These are phyloP conservation scores for Samia ricini DNA, from an alignment of 1,140 invertebrate genomes.

Conservation along the genomic window DNA sequence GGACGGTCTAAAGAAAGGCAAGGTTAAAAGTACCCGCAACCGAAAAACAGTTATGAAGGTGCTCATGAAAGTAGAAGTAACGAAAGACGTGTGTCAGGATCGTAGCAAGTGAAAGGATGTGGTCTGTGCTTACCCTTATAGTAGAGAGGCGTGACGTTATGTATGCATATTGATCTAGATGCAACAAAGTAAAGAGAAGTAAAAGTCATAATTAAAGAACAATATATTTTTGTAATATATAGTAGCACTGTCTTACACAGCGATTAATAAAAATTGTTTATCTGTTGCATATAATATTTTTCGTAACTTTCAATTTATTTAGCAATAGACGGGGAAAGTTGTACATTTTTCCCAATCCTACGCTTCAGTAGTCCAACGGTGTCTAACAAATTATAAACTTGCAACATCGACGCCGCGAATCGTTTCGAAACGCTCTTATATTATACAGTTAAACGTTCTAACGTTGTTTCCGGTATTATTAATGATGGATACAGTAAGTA, in stretches of 20 bases:
- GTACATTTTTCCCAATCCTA: constrained; percentile 70
- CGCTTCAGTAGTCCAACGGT: constrained; percentile 65
- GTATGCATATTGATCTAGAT: no score
- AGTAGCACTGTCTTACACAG: neutral
- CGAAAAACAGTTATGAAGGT: no score
- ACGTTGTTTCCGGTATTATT: neutral
- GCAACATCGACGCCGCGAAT: constrained; percentile 49
- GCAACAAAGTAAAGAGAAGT: no score
- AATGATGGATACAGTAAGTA: neutral
- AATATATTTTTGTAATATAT: neutral
- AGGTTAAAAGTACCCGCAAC: no score
- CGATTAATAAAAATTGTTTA: neutral
- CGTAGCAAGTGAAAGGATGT: no score
- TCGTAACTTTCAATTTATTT: constrained; percentile 58
- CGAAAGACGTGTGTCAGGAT: no score
- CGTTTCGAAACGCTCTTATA: constrained; percentile 59
- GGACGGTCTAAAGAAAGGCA: no score
- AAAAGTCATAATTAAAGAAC: no score
- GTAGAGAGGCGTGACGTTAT: no score
- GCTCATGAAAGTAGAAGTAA: no score
- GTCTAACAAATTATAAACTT: constrained; percentile 65
- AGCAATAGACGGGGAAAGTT: constrained; percentile 58
- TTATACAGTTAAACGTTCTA: constrained; percentile 16
- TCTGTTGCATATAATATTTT: constrained; percentile 24
- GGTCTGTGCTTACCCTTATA: no score